Evolutionary conservation across 2,113 vertebrate genomes (phyloP).

Genomic region (Phrynocephalus versicolor): DNA sequence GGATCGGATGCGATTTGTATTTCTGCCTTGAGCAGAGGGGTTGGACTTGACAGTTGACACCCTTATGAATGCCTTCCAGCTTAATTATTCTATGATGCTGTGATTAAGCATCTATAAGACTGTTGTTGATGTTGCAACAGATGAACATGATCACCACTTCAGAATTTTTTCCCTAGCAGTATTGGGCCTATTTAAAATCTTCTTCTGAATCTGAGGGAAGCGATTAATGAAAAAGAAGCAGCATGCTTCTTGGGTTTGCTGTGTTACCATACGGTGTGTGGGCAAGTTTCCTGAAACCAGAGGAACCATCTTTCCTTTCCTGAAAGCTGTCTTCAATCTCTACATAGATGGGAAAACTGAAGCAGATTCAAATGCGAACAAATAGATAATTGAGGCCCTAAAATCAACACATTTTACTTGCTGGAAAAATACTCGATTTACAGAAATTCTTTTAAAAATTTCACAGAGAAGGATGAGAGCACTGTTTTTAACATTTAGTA

Average conservation of each 20-base stretch:
- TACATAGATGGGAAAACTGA: background rate
- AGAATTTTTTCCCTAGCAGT: too few species aligned
- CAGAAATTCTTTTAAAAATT: background rate
- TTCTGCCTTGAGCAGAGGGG: too few species aligned
- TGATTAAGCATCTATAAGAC: too few species aligned
- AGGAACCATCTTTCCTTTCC: background rate
- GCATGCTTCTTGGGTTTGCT: background rate
- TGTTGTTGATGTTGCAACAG: too few species aligned
- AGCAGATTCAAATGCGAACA: background rate
- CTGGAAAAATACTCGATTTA: background rate
- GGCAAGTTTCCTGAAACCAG: background rate
- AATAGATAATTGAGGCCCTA: background rate
- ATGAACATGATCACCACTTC: too few species aligned
- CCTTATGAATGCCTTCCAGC: too few species aligned
- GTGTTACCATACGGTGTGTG: background rate
- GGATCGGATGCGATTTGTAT: too few species aligned
- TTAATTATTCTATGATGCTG: too few species aligned
- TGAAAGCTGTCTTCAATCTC: background rate
- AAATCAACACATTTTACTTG: background rate
- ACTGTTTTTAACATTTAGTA: background rate
- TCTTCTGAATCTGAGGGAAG: background rate
- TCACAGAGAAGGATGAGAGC: background rate
- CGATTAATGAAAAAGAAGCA: background rate
- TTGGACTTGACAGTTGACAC: too few species aligned
- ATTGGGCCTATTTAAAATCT: too few species aligned